Evolutionary conservation across 1,140 invertebrate genomes (phyloP).

Genomic region (Colletes latitarsis): DNA sequence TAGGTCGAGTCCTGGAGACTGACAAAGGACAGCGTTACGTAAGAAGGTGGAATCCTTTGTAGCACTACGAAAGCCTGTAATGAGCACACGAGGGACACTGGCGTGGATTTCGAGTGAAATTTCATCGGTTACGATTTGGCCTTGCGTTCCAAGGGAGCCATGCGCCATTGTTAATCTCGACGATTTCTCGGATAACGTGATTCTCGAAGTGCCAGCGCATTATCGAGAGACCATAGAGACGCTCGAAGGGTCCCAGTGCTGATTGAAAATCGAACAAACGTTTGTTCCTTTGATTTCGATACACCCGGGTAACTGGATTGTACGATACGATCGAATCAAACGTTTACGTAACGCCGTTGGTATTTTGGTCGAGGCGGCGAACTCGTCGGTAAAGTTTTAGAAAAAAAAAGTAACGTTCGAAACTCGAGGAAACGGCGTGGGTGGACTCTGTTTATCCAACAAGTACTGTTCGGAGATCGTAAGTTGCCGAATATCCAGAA

Average conservation of each 20-base stretch:
- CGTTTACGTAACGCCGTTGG: not conserved
- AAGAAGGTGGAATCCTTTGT: conserved; percentile 58
- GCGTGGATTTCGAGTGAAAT: conserved; percentile 37
- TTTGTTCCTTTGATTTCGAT: conserved; percentile 23
- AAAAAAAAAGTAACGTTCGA: too few relatives aligned
- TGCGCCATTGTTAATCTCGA: conserved; percentile 19
- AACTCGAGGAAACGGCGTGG: too few relatives aligned
- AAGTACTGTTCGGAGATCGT: too few relatives aligned
- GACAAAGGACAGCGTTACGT: conserved; percentile 41
- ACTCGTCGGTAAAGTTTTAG: too few relatives aligned
- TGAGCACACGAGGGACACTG: conserved; percentile 43
- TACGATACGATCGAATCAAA: not conserved
- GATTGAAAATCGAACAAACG: conserved; percentile 28
- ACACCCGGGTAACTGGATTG: not conserved
- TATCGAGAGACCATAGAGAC: not conserved
- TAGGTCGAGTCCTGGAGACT: conserved; percentile 12
- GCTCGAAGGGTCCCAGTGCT: not conserved
- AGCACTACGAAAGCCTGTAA: conserved; percentile 42
- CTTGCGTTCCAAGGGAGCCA: not conserved
- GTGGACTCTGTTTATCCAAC: too few relatives aligned
- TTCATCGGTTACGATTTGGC: conserved; percentile 50
- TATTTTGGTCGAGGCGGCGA: not conserved
- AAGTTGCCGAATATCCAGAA: too few relatives aligned
- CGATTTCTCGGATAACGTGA: conserved; percentile 15
- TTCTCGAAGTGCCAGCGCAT: conserved; percentile 12